phyloP scores from a whole-genome alignment of 2,888 invertebrate genomes.

The Hirudinaria manillensis region DNA sequence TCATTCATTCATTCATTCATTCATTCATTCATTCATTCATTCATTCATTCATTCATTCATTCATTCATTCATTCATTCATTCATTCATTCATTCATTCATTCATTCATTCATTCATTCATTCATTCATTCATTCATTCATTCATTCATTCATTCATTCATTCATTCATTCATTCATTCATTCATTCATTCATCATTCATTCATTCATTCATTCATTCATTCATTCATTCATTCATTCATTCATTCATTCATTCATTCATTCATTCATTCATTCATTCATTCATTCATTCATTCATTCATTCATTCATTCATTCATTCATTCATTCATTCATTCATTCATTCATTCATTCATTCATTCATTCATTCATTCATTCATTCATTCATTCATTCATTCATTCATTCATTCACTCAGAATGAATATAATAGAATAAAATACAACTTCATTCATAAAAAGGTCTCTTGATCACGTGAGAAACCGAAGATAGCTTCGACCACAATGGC shows the following conservation, averaged over 20 bases:
- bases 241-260: neutral
- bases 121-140: neutral
- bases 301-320: neutral
- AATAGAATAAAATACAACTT: too few species aligned
- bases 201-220: neutral
- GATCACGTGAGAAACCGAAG: too few species aligned
- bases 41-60: neutral
- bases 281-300: neutral
- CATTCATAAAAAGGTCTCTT: too few species aligned
- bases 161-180: neutral
- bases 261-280: neutral
- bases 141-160: neutral
- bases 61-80: neutral
- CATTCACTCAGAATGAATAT: too few species aligned
- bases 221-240: neutral
- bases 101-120: neutral
- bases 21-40: neutral
- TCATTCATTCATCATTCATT: neutral
- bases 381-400: slow-evolving; percentile 9
- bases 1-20: too few species aligned
- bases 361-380: neutral
- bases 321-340: neutral
- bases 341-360: slow-evolving; percentile 4
- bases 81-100: neutral
- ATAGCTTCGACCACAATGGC: slow-evolving; percentile 33